These are phyloP conservation scores for Botrylloides violaceus DNA, from an alignment of 23 tunicate species.

Conservation along the genomic window DNA sequence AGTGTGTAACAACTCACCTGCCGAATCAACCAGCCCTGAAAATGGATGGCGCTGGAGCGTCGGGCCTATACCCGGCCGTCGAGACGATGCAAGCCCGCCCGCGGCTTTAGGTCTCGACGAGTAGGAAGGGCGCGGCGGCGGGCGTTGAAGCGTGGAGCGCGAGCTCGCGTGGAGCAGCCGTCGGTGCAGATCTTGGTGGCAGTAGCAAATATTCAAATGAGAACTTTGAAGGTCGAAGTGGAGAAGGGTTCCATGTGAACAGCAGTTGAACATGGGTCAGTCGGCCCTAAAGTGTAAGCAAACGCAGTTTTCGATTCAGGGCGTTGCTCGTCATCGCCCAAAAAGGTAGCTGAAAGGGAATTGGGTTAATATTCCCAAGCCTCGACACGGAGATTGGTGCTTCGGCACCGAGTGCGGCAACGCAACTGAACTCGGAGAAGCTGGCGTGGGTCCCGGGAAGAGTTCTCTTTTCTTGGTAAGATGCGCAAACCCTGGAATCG, in stretches of 20 bases:
- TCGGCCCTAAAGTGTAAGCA: slow-evolving; percentile 39
- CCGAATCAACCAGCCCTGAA: slow-evolving; percentile 73
- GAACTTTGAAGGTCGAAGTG: no score
- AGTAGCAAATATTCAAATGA: no score
- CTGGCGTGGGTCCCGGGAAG: no score
- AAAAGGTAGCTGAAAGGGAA: slow-evolving; percentile 28
- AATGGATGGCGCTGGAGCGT: slow-evolving; percentile 72
- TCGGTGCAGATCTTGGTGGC: no score
- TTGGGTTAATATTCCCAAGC: slow-evolving; percentile 36
- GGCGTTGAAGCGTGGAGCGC: slow-evolving; percentile 25
- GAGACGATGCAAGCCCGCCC: neutral
- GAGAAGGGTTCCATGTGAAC: no score
- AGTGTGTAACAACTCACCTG: slow-evolving; percentile 68
- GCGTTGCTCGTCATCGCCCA: neutral
- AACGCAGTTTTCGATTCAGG: slow-evolving; percentile 6
- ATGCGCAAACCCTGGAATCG: slow-evolving; percentile 48
- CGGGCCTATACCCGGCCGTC: slow-evolving; percentile 43
- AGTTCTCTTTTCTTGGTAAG: no score
- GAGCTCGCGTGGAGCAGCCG: no score
- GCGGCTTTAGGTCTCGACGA: slow-evolving; percentile 26
- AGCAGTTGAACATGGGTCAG: no score
- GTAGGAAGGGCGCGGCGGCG: slow-evolving; percentile 53
- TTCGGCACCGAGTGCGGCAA: no score
- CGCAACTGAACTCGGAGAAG: no score
- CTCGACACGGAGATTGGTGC: slow-evolving; percentile 28